Evolutionary conservation across 1,140 invertebrate genomes (phyloP).

Genomic region (Leptopilina boulardi): DNA sequence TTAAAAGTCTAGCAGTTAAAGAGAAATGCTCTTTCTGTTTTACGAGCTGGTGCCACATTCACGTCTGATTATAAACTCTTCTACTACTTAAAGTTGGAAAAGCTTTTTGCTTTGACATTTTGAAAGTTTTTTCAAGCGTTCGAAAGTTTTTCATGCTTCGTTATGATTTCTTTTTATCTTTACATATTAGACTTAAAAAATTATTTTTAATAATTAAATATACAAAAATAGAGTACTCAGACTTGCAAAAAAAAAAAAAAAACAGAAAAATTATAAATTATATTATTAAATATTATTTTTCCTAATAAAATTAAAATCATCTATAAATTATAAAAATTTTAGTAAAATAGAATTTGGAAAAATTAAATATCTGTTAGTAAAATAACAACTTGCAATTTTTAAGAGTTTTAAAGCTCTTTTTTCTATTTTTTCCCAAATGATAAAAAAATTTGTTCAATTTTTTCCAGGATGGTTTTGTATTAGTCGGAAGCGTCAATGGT

Average conservation of each 20-base stretch:
- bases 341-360: too few species aligned
- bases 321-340: too few species aligned
- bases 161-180: slow-evolving; percentile 9
- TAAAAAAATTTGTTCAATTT: slow-evolving; percentile 43
- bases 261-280: neutral
- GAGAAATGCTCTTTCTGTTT: slow-evolving; percentile 10
- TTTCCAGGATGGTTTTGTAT: slow-evolving; percentile 92
- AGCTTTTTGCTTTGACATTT: slow-evolving; percentile 8
- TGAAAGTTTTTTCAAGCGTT: neutral
- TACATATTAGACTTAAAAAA: neutral
- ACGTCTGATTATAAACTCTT: slow-evolving; percentile 33
- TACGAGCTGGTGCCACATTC: slow-evolving; percentile 20
- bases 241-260: neutral
- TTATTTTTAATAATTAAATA: neutral
- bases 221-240: neutral
- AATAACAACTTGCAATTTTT: neutral
- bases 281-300: too few species aligned
- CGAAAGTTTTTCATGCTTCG: slow-evolving; percentile 4
- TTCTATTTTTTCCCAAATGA: neutral
- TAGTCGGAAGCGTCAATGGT: slow-evolving; percentile 97
- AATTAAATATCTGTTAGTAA: too few species aligned
- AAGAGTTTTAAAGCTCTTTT: neutral
- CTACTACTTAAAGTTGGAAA: slow-evolving; percentile 28
- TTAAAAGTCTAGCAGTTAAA: slow-evolving; percentile 3
- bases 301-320: too few species aligned